Percentiles rank a stretch among this genome's conserved stretches.
Evolutionary conservation across 92 coral and sea anemone species (phyloP).

Genomic region (Virgularia gustaviana): DNA sequence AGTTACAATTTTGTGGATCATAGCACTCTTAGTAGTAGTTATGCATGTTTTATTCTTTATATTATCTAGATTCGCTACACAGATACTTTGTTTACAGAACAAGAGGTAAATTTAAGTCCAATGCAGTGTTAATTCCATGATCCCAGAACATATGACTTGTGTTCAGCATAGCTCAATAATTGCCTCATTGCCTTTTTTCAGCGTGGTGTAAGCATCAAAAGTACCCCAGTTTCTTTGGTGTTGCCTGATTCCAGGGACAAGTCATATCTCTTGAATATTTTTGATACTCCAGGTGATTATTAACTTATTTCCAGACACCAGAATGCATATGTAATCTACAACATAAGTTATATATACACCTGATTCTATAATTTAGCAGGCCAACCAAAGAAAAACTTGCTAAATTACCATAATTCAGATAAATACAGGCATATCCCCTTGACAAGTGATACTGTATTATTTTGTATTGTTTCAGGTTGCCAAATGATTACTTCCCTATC

Average conservation of each 20-base stretch:
- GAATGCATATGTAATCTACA: no score
- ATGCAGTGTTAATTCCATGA: neutral
- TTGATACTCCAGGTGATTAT: constrained; percentile 98
- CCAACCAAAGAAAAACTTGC: no score
- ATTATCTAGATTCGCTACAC: constrained; percentile 75
- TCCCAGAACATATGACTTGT: neutral
- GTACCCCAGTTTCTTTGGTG: constrained; percentile 91
- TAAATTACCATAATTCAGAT: no score
- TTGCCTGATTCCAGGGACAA: constrained; percentile 96
- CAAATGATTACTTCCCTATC: neutral
- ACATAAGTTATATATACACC: no score
- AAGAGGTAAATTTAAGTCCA: constrained; percentile 94
- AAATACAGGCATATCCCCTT: no score
- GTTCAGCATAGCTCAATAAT: neutral
- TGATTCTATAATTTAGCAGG: no score
- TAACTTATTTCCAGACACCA: no score
- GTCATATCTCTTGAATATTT: constrained; percentile 76
- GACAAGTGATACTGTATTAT: neutral
- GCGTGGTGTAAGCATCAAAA: constrained; percentile 93
- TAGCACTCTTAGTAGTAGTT: no score
- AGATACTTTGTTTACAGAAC: constrained; percentile 91
- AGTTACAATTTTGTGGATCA: no score
- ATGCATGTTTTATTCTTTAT: no score
- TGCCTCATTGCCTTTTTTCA: constrained; percentile 48
- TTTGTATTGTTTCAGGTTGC: neutral